Percentiles rank a stretch among this genome's conserved stretches.
These are phyloP conservation scores for Stenotaenia linearis DNA, from an alignment of 2,888 invertebrate genomes.

Conservation along the genomic window DNA sequence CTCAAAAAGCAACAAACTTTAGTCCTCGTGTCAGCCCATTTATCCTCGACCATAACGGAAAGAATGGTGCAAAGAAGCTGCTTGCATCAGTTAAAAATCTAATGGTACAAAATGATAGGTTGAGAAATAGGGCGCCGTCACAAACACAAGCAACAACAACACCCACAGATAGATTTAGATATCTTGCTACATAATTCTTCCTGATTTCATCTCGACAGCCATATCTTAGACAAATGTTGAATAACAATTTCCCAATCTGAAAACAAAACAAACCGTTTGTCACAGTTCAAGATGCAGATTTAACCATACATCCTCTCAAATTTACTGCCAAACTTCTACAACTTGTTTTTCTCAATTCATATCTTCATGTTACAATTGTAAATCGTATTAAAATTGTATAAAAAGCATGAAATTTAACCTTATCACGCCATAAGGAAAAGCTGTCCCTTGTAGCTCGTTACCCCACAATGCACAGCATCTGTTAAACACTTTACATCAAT, in stretches of 20 bases:
- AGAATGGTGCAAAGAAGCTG: background rate
- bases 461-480: too few relatives aligned
- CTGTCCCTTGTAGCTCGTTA: too few relatives aligned
- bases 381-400: too few relatives aligned
- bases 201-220: background rate
- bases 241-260: background rate
- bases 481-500: too few relatives aligned
- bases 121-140: background rate
- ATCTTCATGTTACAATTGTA: too few relatives aligned
- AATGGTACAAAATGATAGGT: conserved; percentile 7
- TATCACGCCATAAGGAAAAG: too few relatives aligned
- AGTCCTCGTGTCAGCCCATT: background rate
- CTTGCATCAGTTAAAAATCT: conserved; percentile 19
- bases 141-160: background rate
- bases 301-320: too few relatives aligned
- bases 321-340: too few relatives aligned
- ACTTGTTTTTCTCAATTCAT: too few relatives aligned
- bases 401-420: too few relatives aligned
- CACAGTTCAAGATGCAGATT: too few relatives aligned
- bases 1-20: conserved; percentile 22
- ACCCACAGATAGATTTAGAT: conserved; percentile 3
- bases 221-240: background rate
- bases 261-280: too few relatives aligned
- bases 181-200: background rate
- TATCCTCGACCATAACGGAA: background rate